Evolutionary conservation across 2,888 invertebrate genomes (phyloP), one percentile per base, ranked within the genome.

Genomic region (Poecilus cupreus): DNA sequence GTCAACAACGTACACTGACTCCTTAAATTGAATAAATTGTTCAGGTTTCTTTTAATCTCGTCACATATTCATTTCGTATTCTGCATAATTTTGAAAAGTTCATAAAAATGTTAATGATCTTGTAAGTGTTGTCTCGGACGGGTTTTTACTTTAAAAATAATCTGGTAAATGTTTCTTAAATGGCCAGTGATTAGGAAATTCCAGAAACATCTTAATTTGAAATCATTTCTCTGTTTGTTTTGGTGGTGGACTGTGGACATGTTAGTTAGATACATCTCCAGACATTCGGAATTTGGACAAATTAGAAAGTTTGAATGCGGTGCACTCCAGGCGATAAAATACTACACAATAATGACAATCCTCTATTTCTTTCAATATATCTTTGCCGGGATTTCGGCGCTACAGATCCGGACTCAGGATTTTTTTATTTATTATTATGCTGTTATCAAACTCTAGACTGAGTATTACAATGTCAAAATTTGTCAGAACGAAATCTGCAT

Each of bases 161-260:
- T 70, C 75, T 49, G 49, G 57, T 76, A 76, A 75, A 76, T 57
- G 76, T 22, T 54, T 46, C 46, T 49, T 76, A 76, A 57, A 57
- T 57, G 76, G 57, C 2, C 3, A 32, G 57, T 76, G 39, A 57
- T 76, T 76, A 75, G 76, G 54, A 76, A 76, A 76, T 76, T 76
- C 76, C 76, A 76, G 43, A 76, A 76, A 57, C 57, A 76, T 76
- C 76, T 76, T 76, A 39, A 76, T 76, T 75, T 75, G 54, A 75
- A 75, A 75, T 54, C 37, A 46, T 74, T 49, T 51, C 13, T 49
- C 5, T 49, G 75, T 75, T 75, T 74, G 51, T 75, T 68, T 32
- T 64, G 32, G 11, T 54, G 32, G 5, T 64, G 26, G n/a, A 24
- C 64, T n/a, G n/a, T n/a, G n/a, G n/a, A 32, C 26, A n/a, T n/a